A percentile compares a stretch with the other conserved stretches of the same genome.
Evolutionary conservation across 2,888 invertebrate species (phyloP).

Genomic region (Limnephilus auricula): DNA sequence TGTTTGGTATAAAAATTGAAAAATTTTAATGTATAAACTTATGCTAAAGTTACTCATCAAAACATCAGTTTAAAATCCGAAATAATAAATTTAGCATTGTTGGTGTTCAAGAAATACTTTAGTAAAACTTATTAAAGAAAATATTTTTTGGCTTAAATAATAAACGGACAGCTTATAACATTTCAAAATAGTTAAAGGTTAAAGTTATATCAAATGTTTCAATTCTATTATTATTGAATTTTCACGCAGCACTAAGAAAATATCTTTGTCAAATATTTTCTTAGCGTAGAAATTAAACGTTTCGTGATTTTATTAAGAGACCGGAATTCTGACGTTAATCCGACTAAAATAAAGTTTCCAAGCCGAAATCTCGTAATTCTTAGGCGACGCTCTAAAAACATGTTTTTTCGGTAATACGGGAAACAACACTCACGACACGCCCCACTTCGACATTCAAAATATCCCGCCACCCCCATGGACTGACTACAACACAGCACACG

Average conservation of each 20-base stretch:
- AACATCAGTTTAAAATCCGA: not conserved
- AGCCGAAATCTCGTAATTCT: slow-evolving; percentile 23
- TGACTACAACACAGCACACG: not conserved
- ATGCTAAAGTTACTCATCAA: not conserved
- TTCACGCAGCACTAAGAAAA: not conserved
- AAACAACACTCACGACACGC: not conserved
- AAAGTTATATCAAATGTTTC: not conserved
- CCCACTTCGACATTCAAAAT: slow-evolving; percentile 16
- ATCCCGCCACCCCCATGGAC: not conserved
- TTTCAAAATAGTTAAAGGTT: not conserved
- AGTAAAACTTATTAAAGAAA: not conserved
- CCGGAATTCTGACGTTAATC: not conserved
- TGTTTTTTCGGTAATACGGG: slow-evolving; percentile 21
- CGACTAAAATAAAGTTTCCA: slow-evolving; percentile 4
- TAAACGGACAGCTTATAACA: not conserved
- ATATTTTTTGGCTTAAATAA: not conserved
- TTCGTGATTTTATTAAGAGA: slow-evolving; percentile 26
- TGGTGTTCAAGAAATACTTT: not conserved
- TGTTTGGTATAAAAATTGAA: not conserved
- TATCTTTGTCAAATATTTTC: not conserved
- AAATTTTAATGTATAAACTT: not conserved
- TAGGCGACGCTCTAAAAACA: slow-evolving; percentile 22
- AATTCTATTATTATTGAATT: not conserved
- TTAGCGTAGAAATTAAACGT: slow-evolving; percentile 1
- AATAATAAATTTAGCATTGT: not conserved